A percentile compares a stretch with the other conserved stretches of the same genome.
These are phyloP conservation scores for Nebria ingens DNA, from an alignment of 1,140 invertebrate genomes.

Conservation along the genomic window DNA sequence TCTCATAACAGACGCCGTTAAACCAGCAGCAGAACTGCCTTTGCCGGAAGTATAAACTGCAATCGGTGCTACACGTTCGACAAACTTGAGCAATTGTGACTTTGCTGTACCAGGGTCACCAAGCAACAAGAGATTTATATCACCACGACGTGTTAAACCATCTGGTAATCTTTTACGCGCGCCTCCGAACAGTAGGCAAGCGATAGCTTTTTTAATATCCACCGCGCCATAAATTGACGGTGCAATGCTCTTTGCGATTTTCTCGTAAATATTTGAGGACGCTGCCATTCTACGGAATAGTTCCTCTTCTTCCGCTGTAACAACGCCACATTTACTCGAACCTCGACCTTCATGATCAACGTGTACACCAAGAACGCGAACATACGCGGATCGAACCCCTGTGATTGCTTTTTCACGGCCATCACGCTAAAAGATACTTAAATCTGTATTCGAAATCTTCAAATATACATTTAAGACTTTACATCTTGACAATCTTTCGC, in stretches of 20 bases:
- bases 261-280: slow-evolving; percentile 80
- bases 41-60: slow-evolving; percentile 98
- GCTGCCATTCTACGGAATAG: slow-evolving; percentile 77
- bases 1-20: slow-evolving; percentile 93
- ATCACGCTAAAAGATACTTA: slow-evolving; percentile 39
- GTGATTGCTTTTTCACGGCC: slow-evolving; percentile 78
- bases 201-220: slow-evolving; percentile 97
- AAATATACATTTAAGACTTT: slow-evolving; percentile 8
- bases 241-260: slow-evolving; percentile 83
- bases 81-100: slow-evolving; percentile 96
- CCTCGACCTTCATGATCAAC: slow-evolving; percentile 75
- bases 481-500: too few species aligned
- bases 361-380: slow-evolving; percentile 87
- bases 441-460: slow-evolving; percentile 1
- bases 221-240: slow-evolving; percentile 92
- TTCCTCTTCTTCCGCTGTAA: slow-evolving; percentile 86
- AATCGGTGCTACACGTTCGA: slow-evolving; percentile 91
- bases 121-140: slow-evolving; percentile 91
- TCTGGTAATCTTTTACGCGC: slow-evolving; percentile 87
- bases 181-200: slow-evolving; percentile 91
- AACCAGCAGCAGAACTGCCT: slow-evolving; percentile 95
- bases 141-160: slow-evolving; percentile 87
- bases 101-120: slow-evolving; percentile 99
- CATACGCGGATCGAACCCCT: slow-evolving; percentile 87
- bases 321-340: slow-evolving; percentile 39